Percentiles rank a stretch among this genome's conserved stretches.
These are phyloP conservation scores for Drosophila formosana DNA, from an alignment of 2,888 invertebrate genomes.

Conservation along the genomic window DNA sequence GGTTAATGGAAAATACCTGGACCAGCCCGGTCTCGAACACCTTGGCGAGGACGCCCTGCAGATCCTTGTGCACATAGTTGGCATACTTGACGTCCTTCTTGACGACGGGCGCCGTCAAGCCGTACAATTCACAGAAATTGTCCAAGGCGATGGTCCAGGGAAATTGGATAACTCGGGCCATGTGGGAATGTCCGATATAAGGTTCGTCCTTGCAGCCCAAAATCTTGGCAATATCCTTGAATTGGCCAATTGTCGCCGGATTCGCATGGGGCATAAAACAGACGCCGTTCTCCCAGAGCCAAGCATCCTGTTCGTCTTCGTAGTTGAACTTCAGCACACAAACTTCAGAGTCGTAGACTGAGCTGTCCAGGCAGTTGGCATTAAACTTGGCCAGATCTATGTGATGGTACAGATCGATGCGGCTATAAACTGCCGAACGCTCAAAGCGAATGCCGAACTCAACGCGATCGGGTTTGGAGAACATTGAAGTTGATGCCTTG, in stretches of 20 bases:
- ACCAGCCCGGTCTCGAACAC: neutral
- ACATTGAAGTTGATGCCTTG: no score
- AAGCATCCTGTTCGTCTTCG: neutral
- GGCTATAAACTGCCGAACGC: neutral
- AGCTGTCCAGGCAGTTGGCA: neutral
- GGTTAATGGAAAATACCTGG: neutral
- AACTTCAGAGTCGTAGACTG: neutral
- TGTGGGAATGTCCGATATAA: neutral
- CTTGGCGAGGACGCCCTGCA: neutral
- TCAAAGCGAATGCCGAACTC: no score
- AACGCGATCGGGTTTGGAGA: no score
- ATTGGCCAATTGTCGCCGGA: neutral
- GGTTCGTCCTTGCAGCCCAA: neutral
- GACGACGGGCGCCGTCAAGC: neutral
- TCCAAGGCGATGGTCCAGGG: neutral
- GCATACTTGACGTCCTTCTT: neutral
- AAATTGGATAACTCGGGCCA: neutral
- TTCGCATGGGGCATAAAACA: neutral
- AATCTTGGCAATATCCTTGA: neutral
- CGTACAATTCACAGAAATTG: neutral
- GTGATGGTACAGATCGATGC: neutral
- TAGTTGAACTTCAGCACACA: neutral
- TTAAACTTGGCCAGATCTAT: neutral
- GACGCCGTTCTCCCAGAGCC: neutral
- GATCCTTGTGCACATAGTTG: neutral